Evolutionary conservation across 2,113 vertebrate species (phyloP), one percentile per base, ranked within the genome.

Genomic region (Eptesicus fuscus): DNA sequence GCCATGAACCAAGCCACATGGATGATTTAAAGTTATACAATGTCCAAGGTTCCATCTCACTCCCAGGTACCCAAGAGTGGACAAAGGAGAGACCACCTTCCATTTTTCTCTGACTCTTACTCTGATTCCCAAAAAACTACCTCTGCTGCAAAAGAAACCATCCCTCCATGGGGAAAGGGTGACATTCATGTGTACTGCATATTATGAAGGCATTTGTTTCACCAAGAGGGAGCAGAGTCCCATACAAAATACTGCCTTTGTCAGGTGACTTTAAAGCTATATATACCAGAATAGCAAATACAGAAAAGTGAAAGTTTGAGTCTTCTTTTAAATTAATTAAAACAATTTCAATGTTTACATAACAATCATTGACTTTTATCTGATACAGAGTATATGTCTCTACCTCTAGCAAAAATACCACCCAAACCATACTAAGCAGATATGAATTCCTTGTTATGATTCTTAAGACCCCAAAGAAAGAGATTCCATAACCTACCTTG

Each of bases 1-100:
- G 82, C 95, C 30, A 56, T 51, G 96, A 95, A 91, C 80, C 78
- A 96, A 97, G 96, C 53, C 91, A 7, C 82, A 22, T 20, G 83
- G 96, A 49, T 18, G 61, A 93, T 95, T 98, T 96, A 96, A 97
- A 97, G 95, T 70, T 47, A 28, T 53, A 90, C 9, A 51, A 7
- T 30, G 61, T 25, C 74, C 1, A 0, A n/a, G 37, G 83, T 37
- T 56, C 65, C 78, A 23, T 20, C 61, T 53, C 20, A 70, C 18
- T 16, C 70, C 5, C n/a, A 65, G 67, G 35, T 51, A 93, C 51
- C 65, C 70, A 53, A 14, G 37, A 56, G n/a, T 25, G 5, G 25
- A 67, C n/a, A 25, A 67, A 61, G 35, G 40, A 17, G 35, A 71
- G 40, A 30, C 14, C 32, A 25, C 30, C 16, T 35, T 86, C 18